Conservation (phyloP, 2,888 invertebrate genomes). For the Cryptocheilus praepositus region DNA sequence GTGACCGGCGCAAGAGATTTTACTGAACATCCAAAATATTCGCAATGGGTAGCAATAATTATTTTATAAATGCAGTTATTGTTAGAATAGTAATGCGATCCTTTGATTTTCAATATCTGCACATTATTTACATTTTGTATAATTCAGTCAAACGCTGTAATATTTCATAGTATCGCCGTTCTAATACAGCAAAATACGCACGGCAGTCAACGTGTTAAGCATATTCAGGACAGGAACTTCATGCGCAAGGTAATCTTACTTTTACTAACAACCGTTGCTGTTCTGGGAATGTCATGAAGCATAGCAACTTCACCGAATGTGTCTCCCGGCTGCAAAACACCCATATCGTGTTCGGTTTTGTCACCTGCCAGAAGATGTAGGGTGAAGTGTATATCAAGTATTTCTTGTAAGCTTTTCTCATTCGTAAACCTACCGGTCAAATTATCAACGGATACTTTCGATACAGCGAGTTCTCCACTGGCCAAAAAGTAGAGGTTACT, state of each 20-base stretch:
- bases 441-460: constrained; percentile 77
- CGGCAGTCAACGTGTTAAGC: no score
- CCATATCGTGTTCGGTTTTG: constrained; percentile 71
- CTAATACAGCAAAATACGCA: no score
- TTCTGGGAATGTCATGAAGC: constrained; percentile 79
- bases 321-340: constrained; percentile 78
- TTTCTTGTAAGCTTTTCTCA: constrained; percentile 48
- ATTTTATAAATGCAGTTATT: no score
- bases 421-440: constrained; percentile 68
- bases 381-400: neutral
- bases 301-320: constrained; percentile 83
- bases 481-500: constrained; percentile 81
- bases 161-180: no score
- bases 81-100: no score
- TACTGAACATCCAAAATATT: no score
- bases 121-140: no score
- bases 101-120: no score
- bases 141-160: no score
- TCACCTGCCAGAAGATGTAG: constrained; percentile 49
- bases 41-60: no score
- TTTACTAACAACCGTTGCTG: constrained; percentile 79
- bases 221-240: no score
- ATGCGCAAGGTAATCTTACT: constrained; percentile 54
- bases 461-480: constrained; percentile 78
- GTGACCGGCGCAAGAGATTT: no score